Base-by-base conservation (phyloP, 1,140 invertebrate species). In the Steinernema khuongi region DNA sequence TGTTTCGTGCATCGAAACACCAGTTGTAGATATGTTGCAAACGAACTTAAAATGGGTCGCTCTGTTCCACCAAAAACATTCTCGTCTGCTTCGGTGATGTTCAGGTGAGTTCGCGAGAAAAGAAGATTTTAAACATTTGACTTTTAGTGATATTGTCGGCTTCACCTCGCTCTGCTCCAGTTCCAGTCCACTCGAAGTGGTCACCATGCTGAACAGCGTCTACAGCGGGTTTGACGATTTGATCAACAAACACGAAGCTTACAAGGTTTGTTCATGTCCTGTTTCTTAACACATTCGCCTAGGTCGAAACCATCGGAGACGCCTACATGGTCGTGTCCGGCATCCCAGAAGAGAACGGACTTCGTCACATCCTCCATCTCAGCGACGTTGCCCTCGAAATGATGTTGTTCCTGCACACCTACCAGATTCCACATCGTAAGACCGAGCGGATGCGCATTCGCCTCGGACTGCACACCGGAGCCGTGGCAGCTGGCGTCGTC, bases 231-330 rank as follows among this genome's bases (percentile, higher is more conserved):
- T 85, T 73, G 84, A 85, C 60, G 70, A 71, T 11, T 70, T 85
- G n/a, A 84, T 81, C 67, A 75, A 75, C 32, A 76, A 72, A 31
- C 75, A 85, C 70, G 75, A 81, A 19, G 81, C 81, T 28, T 86
- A 85, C 69, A 85, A 85, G 75, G 84, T 73, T 11, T 60, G 11
- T 22, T 60, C 7, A 7, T n/a, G 50, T 60, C 19, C 26, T 7
- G 7, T n/a, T 11, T 60, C 68, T 80, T 36, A n/a, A n/a, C n/a
- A n/a, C n/a, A n/a, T n/a, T n/a, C n/a, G n/a, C n/a, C n/a, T 79
- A 94, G 93, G 93, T 97, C 4, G 95, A 97, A 87, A 97, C 94
- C 0, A 96, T 97, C 79, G 94, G 94, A 0, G 94, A 96, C 85
- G 94, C 94, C 0, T 96, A 97, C 83, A 96, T 97, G 94, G 93